Evolutionary conservation across 2,888 invertebrate species (phyloP).

Genomic region (Amphimallon solstitiale): DNA sequence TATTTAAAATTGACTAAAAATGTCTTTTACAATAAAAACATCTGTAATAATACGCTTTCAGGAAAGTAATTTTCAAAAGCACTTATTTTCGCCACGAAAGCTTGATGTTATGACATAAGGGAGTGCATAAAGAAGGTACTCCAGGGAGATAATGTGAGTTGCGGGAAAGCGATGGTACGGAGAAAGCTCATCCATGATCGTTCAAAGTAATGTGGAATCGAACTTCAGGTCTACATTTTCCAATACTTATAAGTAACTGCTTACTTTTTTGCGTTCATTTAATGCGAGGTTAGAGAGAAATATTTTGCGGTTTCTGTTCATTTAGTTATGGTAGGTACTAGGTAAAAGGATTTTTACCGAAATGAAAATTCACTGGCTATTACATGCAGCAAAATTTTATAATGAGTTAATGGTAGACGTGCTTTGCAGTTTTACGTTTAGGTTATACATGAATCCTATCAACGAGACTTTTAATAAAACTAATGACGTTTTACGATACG

Average conservation of each 20-base stretch:
- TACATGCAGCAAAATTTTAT: not conserved
- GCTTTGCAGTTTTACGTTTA: too few relatives aligned
- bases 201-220: conserved; percentile 31
- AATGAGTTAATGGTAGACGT: too few relatives aligned
- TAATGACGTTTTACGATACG: too few relatives aligned
- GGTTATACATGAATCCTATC: too few relatives aligned
- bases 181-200: conserved; percentile 12
- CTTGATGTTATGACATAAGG: conserved; percentile 12
- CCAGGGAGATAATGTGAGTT: conserved; percentile 17
- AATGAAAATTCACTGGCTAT: conserved; percentile 1
- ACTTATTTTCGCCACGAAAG: not conserved
- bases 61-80: conserved; percentile 21
- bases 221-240: conserved; percentile 32
- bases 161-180: conserved; percentile 10
- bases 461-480: too few relatives aligned
- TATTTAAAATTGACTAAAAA: too few relatives aligned
- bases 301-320: conserved; percentile 28
- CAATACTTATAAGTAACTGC: conserved; percentile 32
- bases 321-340: not conserved
- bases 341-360: conserved; percentile 1
- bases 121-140: not conserved
- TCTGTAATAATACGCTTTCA: not conserved
- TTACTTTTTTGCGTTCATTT: conserved; percentile 22
- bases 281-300: conserved; percentile 22
- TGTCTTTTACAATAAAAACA: not conserved